Percentiles rank a stretch among this genome's conserved stretches.
Evolutionary conservation across 1,140 invertebrate species (phyloP).

Genomic region (Pentalonia nigronervosa): DNA sequence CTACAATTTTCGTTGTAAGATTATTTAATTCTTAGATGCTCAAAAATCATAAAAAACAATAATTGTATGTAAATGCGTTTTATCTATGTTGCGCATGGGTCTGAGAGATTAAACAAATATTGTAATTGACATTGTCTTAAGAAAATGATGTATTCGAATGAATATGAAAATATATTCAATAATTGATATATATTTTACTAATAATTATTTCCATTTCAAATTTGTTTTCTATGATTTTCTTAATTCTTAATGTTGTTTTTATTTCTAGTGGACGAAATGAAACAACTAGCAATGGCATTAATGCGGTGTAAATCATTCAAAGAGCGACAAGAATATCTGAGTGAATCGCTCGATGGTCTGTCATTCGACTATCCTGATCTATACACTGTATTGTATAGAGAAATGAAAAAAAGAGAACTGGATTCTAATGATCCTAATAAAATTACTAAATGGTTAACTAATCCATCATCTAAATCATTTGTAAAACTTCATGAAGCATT

Average conservation of each 20-base stretch:
- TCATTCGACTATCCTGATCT: not conserved
- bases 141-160: too few species aligned
- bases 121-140: too few species aligned
- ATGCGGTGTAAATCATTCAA: conserved; percentile 20
- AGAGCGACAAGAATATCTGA: not conserved
- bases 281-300: not conserved
- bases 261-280: conserved; percentile 24
- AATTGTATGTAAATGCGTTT: too few species aligned
- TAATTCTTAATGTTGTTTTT: not conserved
- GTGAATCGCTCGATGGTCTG: not conserved
- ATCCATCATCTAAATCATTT: not conserved
- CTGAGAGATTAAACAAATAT: too few species aligned
- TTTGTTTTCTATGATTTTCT: not conserved
- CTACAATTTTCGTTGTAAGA: too few species aligned
- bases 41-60: too few species aligned
- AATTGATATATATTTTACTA: too few species aligned
- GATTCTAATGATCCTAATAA: conserved; percentile 22
- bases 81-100: too few species aligned
- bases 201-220: too few species aligned
- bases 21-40: too few species aligned
- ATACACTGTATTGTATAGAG: not conserved
- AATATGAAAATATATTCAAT: too few species aligned
- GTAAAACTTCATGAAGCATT: conserved; percentile 29
- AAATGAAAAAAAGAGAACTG: conserved; percentile 26
- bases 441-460: conserved; percentile 26